A percentile compares a stretch with the other conserved stretches of the same genome.
Conservation (phyloP, 2,888 invertebrate genomes). For the Myopa tessellatipennis region DNA sequence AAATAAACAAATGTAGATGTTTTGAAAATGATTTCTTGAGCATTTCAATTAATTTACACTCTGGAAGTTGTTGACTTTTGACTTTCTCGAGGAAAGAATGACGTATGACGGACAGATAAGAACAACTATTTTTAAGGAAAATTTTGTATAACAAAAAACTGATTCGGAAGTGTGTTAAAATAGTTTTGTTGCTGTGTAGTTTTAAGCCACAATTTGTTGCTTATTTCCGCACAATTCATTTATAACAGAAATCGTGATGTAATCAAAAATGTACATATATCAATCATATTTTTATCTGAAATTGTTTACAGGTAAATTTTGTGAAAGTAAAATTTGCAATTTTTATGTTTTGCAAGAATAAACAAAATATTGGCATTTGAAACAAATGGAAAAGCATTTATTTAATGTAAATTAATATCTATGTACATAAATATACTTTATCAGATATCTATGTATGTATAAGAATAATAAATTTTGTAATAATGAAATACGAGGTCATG, state of each 20-base stretch:
- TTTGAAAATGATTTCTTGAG: too few relatives aligned
- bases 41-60: not conserved
- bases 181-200: too few relatives aligned
- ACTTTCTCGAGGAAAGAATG: too few relatives aligned
- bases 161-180: not conserved
- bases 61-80: too few relatives aligned
- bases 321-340: not conserved
- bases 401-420: conserved; percentile 13
- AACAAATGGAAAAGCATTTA: too few relatives aligned
- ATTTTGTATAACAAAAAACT: not conserved
- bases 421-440: conserved; percentile 27
- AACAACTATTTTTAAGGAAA: not conserved
- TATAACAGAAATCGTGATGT: too few relatives aligned
- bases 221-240: too few relatives aligned
- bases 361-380: conserved; percentile 7
- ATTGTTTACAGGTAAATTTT: not conserved
- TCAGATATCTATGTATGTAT: not conserved
- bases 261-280: too few relatives aligned
- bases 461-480: conserved; percentile 16
- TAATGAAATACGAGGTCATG: conserved; percentile 46
- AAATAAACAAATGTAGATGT: conserved; percentile 9
- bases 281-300: not conserved
- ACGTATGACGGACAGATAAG: too few relatives aligned
- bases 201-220: too few relatives aligned
- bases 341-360: not conserved